These are phyloP conservation scores for Hemicordylus capensis DNA, from an alignment of 2,113 vertebrate genomes.

Conservation along the genomic window DNA sequence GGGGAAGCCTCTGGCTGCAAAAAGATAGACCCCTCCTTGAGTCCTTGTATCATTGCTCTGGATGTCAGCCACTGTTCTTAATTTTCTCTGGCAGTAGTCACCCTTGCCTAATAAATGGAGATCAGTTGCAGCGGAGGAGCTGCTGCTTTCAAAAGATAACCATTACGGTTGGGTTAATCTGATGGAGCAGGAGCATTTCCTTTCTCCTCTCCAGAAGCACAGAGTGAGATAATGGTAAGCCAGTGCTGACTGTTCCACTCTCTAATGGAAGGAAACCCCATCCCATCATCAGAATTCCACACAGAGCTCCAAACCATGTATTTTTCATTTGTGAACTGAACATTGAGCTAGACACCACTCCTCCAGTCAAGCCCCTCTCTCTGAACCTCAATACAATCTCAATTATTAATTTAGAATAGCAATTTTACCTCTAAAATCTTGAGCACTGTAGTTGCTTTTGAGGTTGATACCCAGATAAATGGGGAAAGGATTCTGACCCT, in stretches of 20 bases:
- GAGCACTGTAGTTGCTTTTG: constrained; percentile 78
- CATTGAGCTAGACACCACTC: background rate
- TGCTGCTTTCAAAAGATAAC: background rate
- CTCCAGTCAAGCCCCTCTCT: too few species aligned
- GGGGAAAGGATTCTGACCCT: constrained; percentile 84
- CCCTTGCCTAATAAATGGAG: background rate
- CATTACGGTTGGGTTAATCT: background rate
- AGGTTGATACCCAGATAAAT: constrained; percentile 87
- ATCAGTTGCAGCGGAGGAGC: background rate
- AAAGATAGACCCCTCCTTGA: too few species aligned
- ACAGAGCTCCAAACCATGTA: background rate
- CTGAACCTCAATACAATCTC: too few species aligned
- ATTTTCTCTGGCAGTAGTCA: background rate
- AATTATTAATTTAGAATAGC: too few species aligned
- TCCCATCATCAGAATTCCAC: background rate
- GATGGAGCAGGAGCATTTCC: background rate
- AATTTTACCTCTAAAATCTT: constrained; percentile 79
- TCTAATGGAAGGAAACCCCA: background rate
- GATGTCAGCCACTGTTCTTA: background rate
- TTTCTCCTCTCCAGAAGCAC: background rate
- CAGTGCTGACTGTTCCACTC: background rate
- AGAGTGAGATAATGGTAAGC: background rate
- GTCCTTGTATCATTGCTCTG: too few species aligned
- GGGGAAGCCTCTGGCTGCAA: too few species aligned
- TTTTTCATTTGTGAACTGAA: background rate